Evolutionary conservation across 2,113 vertebrate genomes (phyloP), one percentile per base, ranked within the genome.

Genomic region (Capreolus pygargus): DNA sequence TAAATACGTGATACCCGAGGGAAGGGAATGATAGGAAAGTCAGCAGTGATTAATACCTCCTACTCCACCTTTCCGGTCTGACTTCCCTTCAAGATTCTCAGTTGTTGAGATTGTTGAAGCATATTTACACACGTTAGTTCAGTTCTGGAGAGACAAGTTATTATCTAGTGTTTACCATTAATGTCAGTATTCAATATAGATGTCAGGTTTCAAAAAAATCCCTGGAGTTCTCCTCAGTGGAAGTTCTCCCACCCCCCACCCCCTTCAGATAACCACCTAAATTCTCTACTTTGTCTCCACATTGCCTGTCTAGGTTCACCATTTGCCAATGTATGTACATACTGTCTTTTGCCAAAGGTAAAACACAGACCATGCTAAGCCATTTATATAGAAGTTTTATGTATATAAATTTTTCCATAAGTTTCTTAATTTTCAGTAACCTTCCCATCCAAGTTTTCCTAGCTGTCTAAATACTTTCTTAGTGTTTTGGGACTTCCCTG

Each of bases 31-130:
- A 91, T 96, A 57, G 91, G 94, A 83, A 88, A 93, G 94, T 88
- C 91, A 93, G 28, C 88, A 81, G 81, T 94, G 82, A 97, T 98
- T 92, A 97, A 92, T 95, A 78, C 64, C 74, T 93, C 89, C 8
- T 45, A 64, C 97, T 94, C 98, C 94, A 88, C 98, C 97, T 97
- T 96, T 98, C 97, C 97, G 94, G 97, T 67, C 61, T 45, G 54
- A 91, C 91, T 95, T 94, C 86, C 90, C 91, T 78, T 88, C 57
- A 58, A 55, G 93, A 90, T 55, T 91, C 90, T 94, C 61, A 23
- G 67, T 81, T 61, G 76, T 54, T 85, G 47, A 86, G 39, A 57
- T 57, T 64, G 86, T 45, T 55, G 83, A 43, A 94, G 52, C 45
- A 14, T 81, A 60, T 47, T 19, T 43, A 50, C 52, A 25, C 58